phyloP scores from a whole-genome alignment of 2,113 vertebrate genomes.

The Perccottus glenii region DNA sequence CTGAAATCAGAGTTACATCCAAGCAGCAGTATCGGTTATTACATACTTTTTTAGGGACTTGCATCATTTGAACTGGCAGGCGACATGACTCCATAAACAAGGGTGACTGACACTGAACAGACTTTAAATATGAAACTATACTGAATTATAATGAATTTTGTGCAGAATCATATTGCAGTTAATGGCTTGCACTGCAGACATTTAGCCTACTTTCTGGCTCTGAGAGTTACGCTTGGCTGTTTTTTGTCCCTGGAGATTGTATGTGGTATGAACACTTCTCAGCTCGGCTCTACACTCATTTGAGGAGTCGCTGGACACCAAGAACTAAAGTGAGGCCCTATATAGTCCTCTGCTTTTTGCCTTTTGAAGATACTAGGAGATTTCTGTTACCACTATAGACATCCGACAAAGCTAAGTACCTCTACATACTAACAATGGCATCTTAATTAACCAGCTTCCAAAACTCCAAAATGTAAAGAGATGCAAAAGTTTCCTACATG shows the following conservation, averaged over 20 bases:
- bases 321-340: constrained; percentile 47
- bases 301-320: constrained; percentile 24
- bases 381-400: constrained; percentile 28
- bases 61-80: constrained; percentile 29
- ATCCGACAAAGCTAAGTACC: constrained; percentile 12
- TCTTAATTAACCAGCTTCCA: no score
- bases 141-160: not conserved
- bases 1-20: constrained; percentile 22
- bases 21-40: constrained; percentile 18
- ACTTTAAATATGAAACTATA: not conserved
- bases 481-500: no score
- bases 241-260: constrained; percentile 36
- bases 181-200: constrained; percentile 12
- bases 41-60: constrained; percentile 18
- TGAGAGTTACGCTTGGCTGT: constrained; percentile 35
- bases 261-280: constrained; percentile 35
- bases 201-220: constrained; percentile 32
- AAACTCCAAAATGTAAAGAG: no score
- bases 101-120: constrained; percentile 13
- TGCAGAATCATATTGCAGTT: not conserved
- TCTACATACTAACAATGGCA: not conserved
- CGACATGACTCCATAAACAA: constrained; percentile 22
- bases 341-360: constrained; percentile 14
- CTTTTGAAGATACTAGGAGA: constrained; percentile 50
- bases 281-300: constrained; percentile 35